Percentiles rank a stretch among this genome's conserved stretches.
Conservation (phyloP, 1,140 invertebrate genomes). For the Drosophila melanogaster region Release_6_plus_ISO1_MT NC_004354.4:7944501-7945000, state of each 20-base stretch:
- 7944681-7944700: constrained; percentile 57
- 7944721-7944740: constrained; percentile 13
- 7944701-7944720: constrained; percentile 41
- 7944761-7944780: constrained; percentile 12
- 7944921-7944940: constrained; percentile 49
- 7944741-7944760: no score
- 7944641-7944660: constrained; percentile 33
- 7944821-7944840: constrained; percentile 38
- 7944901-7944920: constrained; percentile 23
- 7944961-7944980: constrained; percentile 18
- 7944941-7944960: constrained; percentile 19
- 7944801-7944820: constrained; percentile 56
- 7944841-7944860: constrained; percentile 17
- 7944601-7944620: constrained; percentile 50
- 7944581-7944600: constrained; percentile 3
- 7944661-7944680: constrained; percentile 48
- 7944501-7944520: constrained; percentile 9
- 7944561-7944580: constrained; percentile 10
- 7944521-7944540: constrained; percentile 9
- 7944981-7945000: constrained; percentile 16
- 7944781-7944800: constrained; percentile 30
- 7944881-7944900: background rate
- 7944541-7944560: background rate
- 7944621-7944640: constrained; percentile 49
- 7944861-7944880: constrained; percentile 33